These are phyloP conservation scores for Monopis laevigella DNA, from an alignment of 2,888 invertebrate genomes.

Conservation along the genomic window DNA sequence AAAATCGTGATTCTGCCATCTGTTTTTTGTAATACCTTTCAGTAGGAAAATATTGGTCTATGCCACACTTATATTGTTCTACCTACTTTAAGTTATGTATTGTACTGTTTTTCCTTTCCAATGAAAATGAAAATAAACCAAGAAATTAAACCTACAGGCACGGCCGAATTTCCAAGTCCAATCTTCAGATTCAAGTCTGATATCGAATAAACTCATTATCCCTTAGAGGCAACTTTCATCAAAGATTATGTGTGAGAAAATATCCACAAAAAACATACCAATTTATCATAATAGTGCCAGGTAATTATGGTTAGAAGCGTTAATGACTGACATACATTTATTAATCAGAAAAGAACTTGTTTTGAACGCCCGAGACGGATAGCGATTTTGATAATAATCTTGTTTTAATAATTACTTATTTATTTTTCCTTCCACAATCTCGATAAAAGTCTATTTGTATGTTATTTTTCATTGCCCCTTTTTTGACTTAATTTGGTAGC, in stretches of 20 bases:
- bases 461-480: constrained; percentile 48
- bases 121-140: too few relatives aligned
- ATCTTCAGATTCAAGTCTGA: too few relatives aligned
- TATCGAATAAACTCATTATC: constrained; percentile 27
- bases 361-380: constrained; percentile 52
- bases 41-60: too few relatives aligned
- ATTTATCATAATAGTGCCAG: constrained; percentile 62
- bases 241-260: constrained; percentile 42
- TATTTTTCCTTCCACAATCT: constrained; percentile 58
- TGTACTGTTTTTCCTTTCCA: too few relatives aligned
- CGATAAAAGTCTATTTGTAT: constrained; percentile 57
- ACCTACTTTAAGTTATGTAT: too few relatives aligned
- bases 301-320: constrained; percentile 61
- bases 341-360: constrained; percentile 57
- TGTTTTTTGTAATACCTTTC: too few relatives aligned
- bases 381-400: constrained; percentile 62
- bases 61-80: too few relatives aligned
- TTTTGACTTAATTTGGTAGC: constrained; percentile 47
- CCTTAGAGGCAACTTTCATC: constrained; percentile 33
- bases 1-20: too few relatives aligned
- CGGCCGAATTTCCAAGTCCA: too few relatives aligned
- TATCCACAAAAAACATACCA: constrained; percentile 51
- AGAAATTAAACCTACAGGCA: too few relatives aligned
- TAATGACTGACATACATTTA: constrained; percentile 58
- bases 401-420: constrained; percentile 61